Evolutionary conservation across 2,113 vertebrate species (phyloP), one percentile per base, ranked within the genome.

Genomic region (Heteronetta atricapilla): DNA sequence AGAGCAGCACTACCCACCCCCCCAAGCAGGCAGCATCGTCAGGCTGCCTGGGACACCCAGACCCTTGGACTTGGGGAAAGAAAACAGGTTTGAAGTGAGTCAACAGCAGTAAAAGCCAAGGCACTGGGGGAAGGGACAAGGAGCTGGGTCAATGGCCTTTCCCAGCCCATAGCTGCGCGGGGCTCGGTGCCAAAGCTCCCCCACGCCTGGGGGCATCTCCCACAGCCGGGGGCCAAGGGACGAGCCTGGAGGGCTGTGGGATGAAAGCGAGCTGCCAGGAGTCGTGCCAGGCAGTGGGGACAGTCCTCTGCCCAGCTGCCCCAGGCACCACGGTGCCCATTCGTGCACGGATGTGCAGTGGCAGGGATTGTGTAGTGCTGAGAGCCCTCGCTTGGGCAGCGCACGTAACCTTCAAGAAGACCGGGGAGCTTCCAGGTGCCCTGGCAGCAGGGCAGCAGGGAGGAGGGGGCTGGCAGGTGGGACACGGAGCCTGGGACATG

Each of bases 41-140:
- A 93, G 90, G 95, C 94, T 96, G 92, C 94, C 93, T 95, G 85
- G 94, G 96, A 96, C 92, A 95, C 93, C 93, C 91, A 95, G 97
- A 97, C 97, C 96, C 97, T 97, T 97, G 97, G 97, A 97, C 97
- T 97, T 97, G 95, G 92, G 88, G 90, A 96, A 97, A 96, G 90
- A 97, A 97, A 97, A 96, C 96, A 97, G 88, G 95, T 96, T 96
- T 95, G 88, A 94, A 95, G 90, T 97, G 95, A 95, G 95, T 97
- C 95, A 96, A 96, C 92, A 95, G 96, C 94, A 97, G 94, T 96
- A 94, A 97, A 96, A 97, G 91, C 85, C 82, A 82, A 85, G 8
- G 5, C 36, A 52, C 62, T 92, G 94, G 94, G 94, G 96, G 94
- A 96, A 95, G 95, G 92, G 90, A 95, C 86, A 88, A 93, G 89